A percentile compares a stretch with the other conserved stretches of the same genome.
Conservation (phyloP, 2,113 vertebrate genomes). For the Hippopotamus amphibius region DNA sequence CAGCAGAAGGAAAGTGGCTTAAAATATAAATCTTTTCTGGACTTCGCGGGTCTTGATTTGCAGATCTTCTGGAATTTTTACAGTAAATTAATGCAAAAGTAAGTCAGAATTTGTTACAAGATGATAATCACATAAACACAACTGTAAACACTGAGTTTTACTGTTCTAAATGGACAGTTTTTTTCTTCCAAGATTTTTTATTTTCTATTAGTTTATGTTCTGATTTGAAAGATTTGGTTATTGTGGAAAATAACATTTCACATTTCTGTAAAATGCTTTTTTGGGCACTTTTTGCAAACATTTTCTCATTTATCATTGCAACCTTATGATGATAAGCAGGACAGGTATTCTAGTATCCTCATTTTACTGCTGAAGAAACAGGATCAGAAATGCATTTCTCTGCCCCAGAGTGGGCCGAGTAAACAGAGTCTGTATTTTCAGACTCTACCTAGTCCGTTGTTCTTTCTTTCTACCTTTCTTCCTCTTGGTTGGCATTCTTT, state of each 20-base stretch:
- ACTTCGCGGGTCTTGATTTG: constrained; percentile 93
- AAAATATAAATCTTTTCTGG: constrained; percentile 94
- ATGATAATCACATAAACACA: constrained; percentile 48
- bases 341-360: neutral
- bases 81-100: constrained; percentile 95
- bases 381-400: neutral
- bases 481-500: neutral
- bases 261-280: neutral
- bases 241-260: constrained; percentile 30
- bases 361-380: neutral
- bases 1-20: constrained; percentile 92
- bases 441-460: neutral
- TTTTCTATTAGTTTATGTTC: constrained; percentile 11
- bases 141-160: neutral
- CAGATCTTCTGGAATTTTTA: constrained; percentile 97
- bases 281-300: neutral
- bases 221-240: constrained; percentile 46
- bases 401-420: neutral
- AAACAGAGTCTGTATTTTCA: neutral
- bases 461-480: neutral
- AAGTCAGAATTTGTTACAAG: constrained; percentile 83
- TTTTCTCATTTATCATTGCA: neutral
- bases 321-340: neutral
- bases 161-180: neutral
- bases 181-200: neutral